phyloP scores from a whole-genome alignment of 2,888 invertebrate genomes.

The Buathra laborator region DNA sequence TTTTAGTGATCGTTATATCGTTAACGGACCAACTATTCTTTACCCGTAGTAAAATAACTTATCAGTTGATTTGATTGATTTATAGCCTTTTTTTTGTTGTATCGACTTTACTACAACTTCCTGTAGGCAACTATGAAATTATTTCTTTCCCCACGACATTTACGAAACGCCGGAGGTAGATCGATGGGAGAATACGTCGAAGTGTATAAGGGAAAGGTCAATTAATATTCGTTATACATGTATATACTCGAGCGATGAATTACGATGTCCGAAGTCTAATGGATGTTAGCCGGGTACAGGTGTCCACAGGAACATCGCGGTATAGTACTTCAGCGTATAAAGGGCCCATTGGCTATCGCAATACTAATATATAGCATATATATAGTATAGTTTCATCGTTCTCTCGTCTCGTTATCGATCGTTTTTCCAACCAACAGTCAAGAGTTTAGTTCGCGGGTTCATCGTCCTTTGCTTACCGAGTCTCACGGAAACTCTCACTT shows the following conservation, averaged over 20 bases:
- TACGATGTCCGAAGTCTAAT: slow-evolving; percentile 27
- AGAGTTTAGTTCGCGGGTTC: slow-evolving; percentile 61
- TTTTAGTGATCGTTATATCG: background rate
- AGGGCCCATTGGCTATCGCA: slow-evolving; percentile 36
- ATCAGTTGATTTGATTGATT: background rate
- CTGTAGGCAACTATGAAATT: slow-evolving; percentile 8
- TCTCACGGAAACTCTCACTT: slow-evolving; percentile 62
- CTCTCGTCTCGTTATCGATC: slow-evolving; percentile 63
- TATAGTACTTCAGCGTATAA: slow-evolving; percentile 8
- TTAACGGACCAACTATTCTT: background rate
- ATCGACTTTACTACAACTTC: background rate
- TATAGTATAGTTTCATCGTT: slow-evolving; percentile 41
- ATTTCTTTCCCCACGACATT: background rate
- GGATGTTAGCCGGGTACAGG: slow-evolving; percentile 46
- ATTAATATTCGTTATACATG: slow-evolving; percentile 25
- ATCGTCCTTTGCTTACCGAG: slow-evolving; percentile 61
- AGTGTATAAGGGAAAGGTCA: slow-evolving; percentile 15
- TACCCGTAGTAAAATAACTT: background rate
- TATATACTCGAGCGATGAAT: slow-evolving; percentile 26
- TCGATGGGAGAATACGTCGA: slow-evolving; percentile 20
- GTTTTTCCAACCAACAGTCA: slow-evolving; percentile 63
- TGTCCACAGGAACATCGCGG: slow-evolving; percentile 24
- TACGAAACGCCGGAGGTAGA: slow-evolving; percentile 14
- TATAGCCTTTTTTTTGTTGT: background rate
- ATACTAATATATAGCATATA: background rate